These are phyloP conservation scores for Thecocarcelia acutangulata DNA, from an alignment of 2,888 invertebrate species.

Conservation along the genomic window DNA sequence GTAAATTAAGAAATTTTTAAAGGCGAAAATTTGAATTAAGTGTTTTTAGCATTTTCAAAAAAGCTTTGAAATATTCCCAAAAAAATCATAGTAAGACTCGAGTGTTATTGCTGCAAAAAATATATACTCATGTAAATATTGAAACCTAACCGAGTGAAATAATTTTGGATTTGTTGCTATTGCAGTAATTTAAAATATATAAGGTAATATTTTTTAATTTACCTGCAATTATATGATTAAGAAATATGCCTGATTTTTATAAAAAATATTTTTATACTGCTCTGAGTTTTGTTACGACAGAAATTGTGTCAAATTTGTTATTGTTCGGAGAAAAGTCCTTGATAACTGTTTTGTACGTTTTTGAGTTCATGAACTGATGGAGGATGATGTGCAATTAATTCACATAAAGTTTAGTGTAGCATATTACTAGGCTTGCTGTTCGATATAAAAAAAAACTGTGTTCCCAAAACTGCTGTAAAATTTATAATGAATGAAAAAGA, in stretches of 20 bases:
- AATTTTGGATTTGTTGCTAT: conserved; percentile 36
- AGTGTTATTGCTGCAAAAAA: conserved; percentile 5
- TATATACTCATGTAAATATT: not conserved
- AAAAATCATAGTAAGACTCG: not conserved
- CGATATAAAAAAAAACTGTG: too few relatives aligned
- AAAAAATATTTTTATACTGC: not conserved
- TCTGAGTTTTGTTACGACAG: not conserved
- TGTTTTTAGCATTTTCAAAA: too few relatives aligned
- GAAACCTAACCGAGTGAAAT: conserved; percentile 35
- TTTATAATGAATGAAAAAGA: too few relatives aligned
- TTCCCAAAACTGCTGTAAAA: too few relatives aligned
- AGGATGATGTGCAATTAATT: not conserved
- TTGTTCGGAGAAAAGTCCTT: too few relatives aligned
- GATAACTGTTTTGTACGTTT: not conserved
- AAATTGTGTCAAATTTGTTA: not conserved
- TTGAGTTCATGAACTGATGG: not conserved
- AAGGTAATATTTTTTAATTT: not conserved
- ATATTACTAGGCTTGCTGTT: too few relatives aligned
- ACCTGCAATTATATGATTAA: too few relatives aligned
- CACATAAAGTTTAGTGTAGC: too few relatives aligned
- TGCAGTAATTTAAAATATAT: not conserved
- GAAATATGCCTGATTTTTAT: too few relatives aligned
- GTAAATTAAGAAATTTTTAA: too few relatives aligned
- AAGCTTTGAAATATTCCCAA: too few relatives aligned
- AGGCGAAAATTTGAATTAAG: too few relatives aligned